A percentile compares a stretch with the other conserved stretches of the same genome.
Conservation (phyloP, 2,888 invertebrate genomes). For the Trachelus stipa region DNA sequence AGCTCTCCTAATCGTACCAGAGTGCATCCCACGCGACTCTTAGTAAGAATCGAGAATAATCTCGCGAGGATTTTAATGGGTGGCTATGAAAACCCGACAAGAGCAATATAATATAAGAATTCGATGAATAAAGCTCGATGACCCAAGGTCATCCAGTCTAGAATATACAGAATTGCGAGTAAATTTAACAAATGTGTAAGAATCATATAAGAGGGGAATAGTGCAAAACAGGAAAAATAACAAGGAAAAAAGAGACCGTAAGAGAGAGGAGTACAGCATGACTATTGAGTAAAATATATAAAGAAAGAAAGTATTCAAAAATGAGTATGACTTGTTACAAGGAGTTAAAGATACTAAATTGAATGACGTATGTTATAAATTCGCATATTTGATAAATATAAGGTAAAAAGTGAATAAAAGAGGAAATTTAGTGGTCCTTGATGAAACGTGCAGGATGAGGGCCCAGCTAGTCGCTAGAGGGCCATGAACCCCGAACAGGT, state of each 20-base stretch:
- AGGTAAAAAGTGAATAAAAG: neutral
- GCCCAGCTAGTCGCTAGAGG: conserved; percentile 43
- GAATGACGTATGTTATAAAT: no score
- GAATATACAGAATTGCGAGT: neutral
- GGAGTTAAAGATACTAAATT: no score
- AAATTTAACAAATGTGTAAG: neutral
- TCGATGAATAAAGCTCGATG: neutral
- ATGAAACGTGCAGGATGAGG: neutral
- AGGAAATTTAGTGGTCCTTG: neutral
- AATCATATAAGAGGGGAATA: neutral
- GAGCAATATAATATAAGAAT: neutral
- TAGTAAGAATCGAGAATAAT: neutral
- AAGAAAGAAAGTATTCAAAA: neutral
- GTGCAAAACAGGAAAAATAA: no score
- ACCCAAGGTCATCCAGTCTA: neutral
- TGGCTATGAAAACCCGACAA: neutral
- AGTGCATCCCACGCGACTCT: neutral
- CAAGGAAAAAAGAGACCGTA: neutral
- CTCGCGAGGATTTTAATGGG: neutral
- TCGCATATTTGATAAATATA: neutral
- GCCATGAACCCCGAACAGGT: conserved; percentile 68
- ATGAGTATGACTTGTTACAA: neutral
- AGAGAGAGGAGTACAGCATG: neutral
- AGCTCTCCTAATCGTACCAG: neutral
- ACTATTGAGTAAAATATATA: neutral